phyloP scores from a whole-genome alignment of 2,888 invertebrate species.

The Syritta pipiens region DNA sequence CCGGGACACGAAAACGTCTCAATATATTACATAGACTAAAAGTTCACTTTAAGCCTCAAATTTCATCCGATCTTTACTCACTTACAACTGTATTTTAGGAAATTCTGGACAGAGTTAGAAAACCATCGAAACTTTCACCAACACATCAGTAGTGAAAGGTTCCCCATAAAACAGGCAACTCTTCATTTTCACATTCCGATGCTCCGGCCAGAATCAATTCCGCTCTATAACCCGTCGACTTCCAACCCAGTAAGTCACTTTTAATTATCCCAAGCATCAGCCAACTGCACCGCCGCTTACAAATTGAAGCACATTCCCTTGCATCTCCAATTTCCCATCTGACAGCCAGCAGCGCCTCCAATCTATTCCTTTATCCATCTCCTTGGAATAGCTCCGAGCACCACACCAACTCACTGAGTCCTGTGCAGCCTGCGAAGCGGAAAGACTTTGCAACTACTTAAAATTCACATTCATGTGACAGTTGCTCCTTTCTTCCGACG shows the following conservation, averaged over 20 bases:
- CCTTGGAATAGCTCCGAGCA: too few species aligned
- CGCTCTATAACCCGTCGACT: not conserved
- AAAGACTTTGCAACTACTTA: slow-evolving; percentile 63
- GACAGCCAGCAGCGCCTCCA: not conserved
- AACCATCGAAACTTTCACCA: too few species aligned
- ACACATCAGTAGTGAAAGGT: too few species aligned
- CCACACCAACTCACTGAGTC: slow-evolving; percentile 12
- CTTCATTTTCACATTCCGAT: too few species aligned
- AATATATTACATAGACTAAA: too few species aligned
- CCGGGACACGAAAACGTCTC: too few species aligned
- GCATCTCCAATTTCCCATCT: not conserved
- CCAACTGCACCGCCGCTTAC: not conserved
- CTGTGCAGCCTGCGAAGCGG: slow-evolving; percentile 29
- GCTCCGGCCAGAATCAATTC: slow-evolving; percentile 27
- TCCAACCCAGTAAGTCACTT: slow-evolving; percentile 33
- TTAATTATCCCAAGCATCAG: slow-evolving; percentile 20
- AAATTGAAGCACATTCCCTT: slow-evolving; percentile 22
- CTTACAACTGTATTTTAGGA: too few species aligned
- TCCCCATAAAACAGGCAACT: too few species aligned
- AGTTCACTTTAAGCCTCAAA: too few species aligned
- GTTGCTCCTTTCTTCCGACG: slow-evolving; percentile 34
- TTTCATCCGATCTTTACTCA: too few species aligned
- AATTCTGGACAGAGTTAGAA: too few species aligned
- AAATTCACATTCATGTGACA: slow-evolving; percentile 68
- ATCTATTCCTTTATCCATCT: too few species aligned